Evolutionary conservation across 2,113 vertebrate species (phyloP), one percentile per base, ranked within the genome.

Genomic region (Sakesphorus luctuosus): DNA sequence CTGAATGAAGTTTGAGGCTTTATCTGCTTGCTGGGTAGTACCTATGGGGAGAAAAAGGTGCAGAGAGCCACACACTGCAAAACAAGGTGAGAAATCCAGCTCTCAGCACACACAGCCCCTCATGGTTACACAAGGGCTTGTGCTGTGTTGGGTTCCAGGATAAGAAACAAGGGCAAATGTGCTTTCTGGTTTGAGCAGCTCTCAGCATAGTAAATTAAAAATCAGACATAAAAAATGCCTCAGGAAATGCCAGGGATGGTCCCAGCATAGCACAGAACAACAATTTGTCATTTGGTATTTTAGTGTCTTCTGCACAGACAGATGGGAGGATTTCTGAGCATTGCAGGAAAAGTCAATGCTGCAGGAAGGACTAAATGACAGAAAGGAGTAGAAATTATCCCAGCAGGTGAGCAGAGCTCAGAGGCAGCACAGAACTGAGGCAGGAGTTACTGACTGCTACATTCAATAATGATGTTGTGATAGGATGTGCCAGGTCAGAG

Each of bases 11-110:
- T 36, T 24, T 18, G 73, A 52, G 40, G 55, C 52, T 77, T 0
- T 38, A 18, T 67, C 13, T 88, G 40, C 67, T 52, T 58, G 19
- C 26, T 63, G 55, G 18, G 18, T 46, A 24, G 49, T 38, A 13
- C 26, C 29, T 0, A 0, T 38, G 15, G 18, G 17, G 24, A 52
- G 25, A 43, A 9, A 0, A 0, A 13, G 24, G 12, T 44, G 1
- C 1, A 3, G 69, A 87, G 49, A 53, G 43, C 35, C 24, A 18
- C 23, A 20, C 0, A 2, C 24, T 23, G 4, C 52, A 55, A 83
- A 91, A 59, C 0, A 3, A 49, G 59, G 29, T 40, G 63, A 84
- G 82, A 78, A 85, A 74, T 77, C 35, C 76, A 33, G 14, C 16
- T 85, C 25, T 44, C 35, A 28, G 36, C 71, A 29, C 1, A 3